Percentiles rank a stretch among this genome's conserved stretches.
Evolutionary conservation across 2,797 vertebrate species (phyloP).

Genomic region (Lepus townsendii): DNA sequence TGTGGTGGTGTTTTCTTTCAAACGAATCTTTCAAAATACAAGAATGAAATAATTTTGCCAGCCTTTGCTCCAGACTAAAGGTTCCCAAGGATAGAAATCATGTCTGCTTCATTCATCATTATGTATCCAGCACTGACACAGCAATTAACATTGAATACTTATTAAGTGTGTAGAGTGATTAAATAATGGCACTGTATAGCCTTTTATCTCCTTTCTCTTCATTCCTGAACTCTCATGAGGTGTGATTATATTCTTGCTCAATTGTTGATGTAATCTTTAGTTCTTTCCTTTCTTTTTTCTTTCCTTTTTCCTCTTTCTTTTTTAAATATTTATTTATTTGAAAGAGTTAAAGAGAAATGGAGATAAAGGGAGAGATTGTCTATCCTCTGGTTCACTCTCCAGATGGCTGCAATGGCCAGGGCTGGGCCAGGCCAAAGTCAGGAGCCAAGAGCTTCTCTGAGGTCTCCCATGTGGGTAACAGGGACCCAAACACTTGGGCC

Average conservation of each 20-base stretch:
- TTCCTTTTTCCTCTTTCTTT: not conserved
- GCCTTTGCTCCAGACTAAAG: not conserved
- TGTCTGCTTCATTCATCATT: not conserved
- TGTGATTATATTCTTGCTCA: constrained; percentile 24
- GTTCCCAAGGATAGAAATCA: not conserved
- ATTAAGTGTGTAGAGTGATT: not conserved
- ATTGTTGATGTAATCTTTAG: not conserved
- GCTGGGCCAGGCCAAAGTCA: no score
- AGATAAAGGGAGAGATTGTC: no score
- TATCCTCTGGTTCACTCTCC: no score
- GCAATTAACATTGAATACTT: not conserved
- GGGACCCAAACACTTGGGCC: no score
- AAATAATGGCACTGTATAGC: not conserved
- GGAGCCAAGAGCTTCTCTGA: no score
- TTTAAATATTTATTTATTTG: no score
- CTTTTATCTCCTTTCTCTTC: not conserved
- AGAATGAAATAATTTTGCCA: not conserved
- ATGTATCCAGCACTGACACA: not conserved
- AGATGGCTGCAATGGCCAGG: no score
- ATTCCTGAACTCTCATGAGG: not conserved
- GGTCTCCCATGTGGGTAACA: no score
- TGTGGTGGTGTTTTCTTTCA: constrained; percentile 11
- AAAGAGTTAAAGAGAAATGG: no score
- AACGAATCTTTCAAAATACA: not conserved
- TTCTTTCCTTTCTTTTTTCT: not conserved